Evolutionary conservation across 2,113 vertebrate genomes (phyloP), one percentile per base, ranked within the genome.

Genomic region (Pachyramphus minor): DNA sequence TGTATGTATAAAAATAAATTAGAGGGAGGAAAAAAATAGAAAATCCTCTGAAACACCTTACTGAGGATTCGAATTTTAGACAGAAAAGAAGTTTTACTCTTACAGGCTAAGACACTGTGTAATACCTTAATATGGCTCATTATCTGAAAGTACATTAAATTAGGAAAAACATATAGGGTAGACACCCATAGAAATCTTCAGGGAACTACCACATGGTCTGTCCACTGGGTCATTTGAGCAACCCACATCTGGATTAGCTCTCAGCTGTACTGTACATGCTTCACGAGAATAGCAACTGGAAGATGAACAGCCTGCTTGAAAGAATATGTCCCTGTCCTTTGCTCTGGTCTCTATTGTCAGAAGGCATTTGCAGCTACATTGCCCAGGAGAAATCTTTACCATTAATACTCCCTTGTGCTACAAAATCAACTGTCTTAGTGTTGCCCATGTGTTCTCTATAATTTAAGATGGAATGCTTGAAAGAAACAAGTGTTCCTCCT

Each of bases 191-290:
- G 45, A 84, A 92, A 72, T 72, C 14, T n/a, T 63, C 47, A 74
- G 49, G 9, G 23, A 82, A 82, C 3, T 78, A 55, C 42, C 56
- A 80, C 11, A 15, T 53, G 12, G 13, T 56, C 39, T 11, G 8
- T 78, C 37, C 66, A 66, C 66, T 76, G 89, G 74, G 14, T 87
- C 77, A 68, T 41, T 96, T 73, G 49, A n/a, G n/a, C n/a, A n/a
- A 89, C 71, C 37, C 35, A 56, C 23, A 73, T 37, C 68, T 74
- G 47, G 53, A 49, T 69, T 35, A 84, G 7, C 7, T 23, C 37
- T 64, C 19, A 30, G 31, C 25, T 35, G 20, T 64, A 27, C 53
- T 31, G 72, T 49, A 14, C 3, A 0, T 78, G 6, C 22, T 93
- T 76, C 53, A 64, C 39, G 9, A 77, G 9, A 72, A 55, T 1